These are phyloP conservation scores for Sapayoa aenigma DNA, from an alignment of 2,113 vertebrate genomes.

Conservation along the genomic window DNA sequence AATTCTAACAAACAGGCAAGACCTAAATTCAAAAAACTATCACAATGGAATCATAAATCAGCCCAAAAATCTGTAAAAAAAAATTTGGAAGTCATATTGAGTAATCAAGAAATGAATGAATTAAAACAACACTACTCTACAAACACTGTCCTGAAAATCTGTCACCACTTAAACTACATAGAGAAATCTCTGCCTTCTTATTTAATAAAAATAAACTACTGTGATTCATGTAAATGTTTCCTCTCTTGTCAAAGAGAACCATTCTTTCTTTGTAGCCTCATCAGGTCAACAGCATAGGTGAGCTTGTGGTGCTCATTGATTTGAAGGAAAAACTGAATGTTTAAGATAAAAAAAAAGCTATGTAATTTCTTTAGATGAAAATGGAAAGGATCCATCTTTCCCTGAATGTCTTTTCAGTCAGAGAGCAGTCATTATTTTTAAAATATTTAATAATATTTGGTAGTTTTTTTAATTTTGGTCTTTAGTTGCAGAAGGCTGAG, in stretches of 20 bases:
- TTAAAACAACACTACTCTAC: not conserved
- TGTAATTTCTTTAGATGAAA: not conserved
- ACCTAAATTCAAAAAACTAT: not conserved
- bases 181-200: not conserved
- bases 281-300: not conserved
- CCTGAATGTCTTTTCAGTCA: not conserved
- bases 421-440: not conserved
- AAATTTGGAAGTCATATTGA: not conserved
- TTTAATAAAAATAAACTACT: not conserved
- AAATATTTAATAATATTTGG: not conserved
- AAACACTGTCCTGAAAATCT: not conserved
- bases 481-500: not conserved
- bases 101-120: not conserved
- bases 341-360: not conserved
- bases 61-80: not conserved
- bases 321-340: not conserved
- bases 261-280: not conserved
- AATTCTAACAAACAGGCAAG: not conserved
- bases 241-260: not conserved
- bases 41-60: not conserved
- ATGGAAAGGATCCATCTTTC: not conserved
- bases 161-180: not conserved
- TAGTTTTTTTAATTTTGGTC: not conserved
- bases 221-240: not conserved
- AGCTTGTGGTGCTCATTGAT: not conserved